Evolutionary conservation across 2,113 vertebrate genomes (phyloP), one percentile per base, ranked within the genome.

Genomic region (Pygoscelis adeliae): DNA sequence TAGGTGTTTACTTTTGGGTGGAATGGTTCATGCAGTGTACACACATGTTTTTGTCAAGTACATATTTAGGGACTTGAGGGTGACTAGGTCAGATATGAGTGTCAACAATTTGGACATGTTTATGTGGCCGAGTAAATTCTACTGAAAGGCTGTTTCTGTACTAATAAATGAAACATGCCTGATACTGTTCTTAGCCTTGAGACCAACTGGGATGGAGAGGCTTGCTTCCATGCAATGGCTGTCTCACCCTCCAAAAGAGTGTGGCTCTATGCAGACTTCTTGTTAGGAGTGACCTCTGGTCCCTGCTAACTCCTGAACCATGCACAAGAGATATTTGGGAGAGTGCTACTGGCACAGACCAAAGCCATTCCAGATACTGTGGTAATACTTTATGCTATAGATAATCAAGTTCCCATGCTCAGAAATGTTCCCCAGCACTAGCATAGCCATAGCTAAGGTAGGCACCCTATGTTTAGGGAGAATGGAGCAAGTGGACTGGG

Each of bases 241-340:
- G 18, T 61, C n/a, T 90, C 49, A 32, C 11, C 15, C 23, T 93
- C 21, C 71, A 83, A 77, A 88, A 56, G 13, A 32, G 38, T 4
- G 16, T 83, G 62, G 23, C 7, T 92, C 30, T 74, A 11, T 62
- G 42, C 32, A 66, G 69, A 58, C 11, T 81, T 80, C 15, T 29
- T 78, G 34, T 27, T 53, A 70, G 55, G 27, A 74, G 14, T 32
- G 55, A 50, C 13, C 34, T 5, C 2, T 69, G 11, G 19, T 87
- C 30, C 40, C 53, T 87, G 21, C 40, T 87, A 78, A 66, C 21
- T 89, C 27, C 46, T 93, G 22, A 82, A 58, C 55, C 40, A 7
- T 0, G 0, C 63, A 46, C 17, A 9, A 8, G 34, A 77, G 15
- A 62, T 50, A 18, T 42, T 29, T 83, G 71, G 9, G 15, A 23